Evolutionary conservation across 1,140 invertebrate genomes (phyloP), one percentile per base, ranked within the genome.

Genomic region (Polypedilum pembai): DNA sequence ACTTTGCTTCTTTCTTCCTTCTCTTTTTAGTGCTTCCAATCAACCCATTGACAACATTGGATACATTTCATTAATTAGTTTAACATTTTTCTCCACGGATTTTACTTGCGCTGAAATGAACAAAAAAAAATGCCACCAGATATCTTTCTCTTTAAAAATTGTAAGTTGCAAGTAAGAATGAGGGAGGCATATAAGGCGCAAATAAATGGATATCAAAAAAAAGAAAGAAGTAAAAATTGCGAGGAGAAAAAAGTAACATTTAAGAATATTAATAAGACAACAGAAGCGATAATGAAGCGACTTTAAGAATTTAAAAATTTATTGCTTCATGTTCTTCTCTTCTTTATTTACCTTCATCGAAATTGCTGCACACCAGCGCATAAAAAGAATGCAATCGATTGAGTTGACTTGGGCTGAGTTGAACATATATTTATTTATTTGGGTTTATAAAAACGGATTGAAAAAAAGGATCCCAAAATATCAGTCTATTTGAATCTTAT

Each of bases 201-300:
- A 56, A 56, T 56, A 3, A 56, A 56, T 56, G 45, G 45, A 56
- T 56, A n/a, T 56, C 45, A 56, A 56, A 56, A 56, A n/a, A 33
- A 33, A n/a, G n/a, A n/a, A 5, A 33, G 24, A 33, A 33, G 24
- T 33, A 33, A 33, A 56, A 15, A 56, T 56, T 56, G 45, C 24
- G 5, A 33, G 24, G 24, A 33, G 24, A 33, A 33, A 56, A 45
- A 56, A 56, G n/a, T 56, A 56, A 56, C 20, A 69, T 69, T 20
- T 69, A 69, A 69, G 65, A 69, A 69, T 69, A 69, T 69, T 69
- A 69, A 69, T 69, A 69, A 69, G 65, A 69, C 65, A 69, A 69
- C 65, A 69, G 65, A 69, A 69, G 65, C 65, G 65, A 69, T 69
- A 69, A 69, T 69, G 65, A 69, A 69, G 17, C 65, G 65, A 69